phyloP scores from a whole-genome alignment of 2,113 vertebrate genomes.

The Passerina amoena region DNA sequence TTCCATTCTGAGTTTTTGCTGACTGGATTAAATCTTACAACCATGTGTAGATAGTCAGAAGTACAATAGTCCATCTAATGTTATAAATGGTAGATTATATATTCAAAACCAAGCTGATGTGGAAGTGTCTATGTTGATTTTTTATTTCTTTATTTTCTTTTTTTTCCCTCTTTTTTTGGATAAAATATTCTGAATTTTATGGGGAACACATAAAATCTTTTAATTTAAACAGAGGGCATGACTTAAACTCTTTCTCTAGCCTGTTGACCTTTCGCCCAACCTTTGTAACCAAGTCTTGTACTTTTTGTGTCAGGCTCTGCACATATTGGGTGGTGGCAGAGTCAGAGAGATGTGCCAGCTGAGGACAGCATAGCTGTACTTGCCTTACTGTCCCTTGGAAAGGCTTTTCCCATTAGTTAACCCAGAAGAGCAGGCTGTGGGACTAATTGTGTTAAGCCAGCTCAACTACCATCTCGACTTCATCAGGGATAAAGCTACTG shows the following conservation, averaged over 20 bases:
- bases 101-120: not conserved
- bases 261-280: not conserved
- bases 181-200: not conserved
- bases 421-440: not conserved
- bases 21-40: not conserved
- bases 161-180: fast-evolving
- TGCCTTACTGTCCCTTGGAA: not conserved
- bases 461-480: not conserved
- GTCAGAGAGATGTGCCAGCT: not conserved
- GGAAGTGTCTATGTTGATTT: not conserved
- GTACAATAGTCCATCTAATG: not conserved
- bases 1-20: not conserved
- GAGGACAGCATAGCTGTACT: not conserved
- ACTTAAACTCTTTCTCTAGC: not conserved
- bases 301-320: not conserved
- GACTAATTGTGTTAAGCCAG: not conserved
- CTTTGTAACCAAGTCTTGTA: not conserved
- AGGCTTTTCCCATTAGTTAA: not conserved
- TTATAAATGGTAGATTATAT: not conserved
- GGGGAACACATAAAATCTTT: not conserved
- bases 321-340: no score
- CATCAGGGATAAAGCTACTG: not conserved
- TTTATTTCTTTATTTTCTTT: no score
- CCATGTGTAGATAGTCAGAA: not conserved
- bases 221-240: not conserved